Conservation (phyloP, 2,888 invertebrate species). For the Dichetophora obliterata region DNA sequence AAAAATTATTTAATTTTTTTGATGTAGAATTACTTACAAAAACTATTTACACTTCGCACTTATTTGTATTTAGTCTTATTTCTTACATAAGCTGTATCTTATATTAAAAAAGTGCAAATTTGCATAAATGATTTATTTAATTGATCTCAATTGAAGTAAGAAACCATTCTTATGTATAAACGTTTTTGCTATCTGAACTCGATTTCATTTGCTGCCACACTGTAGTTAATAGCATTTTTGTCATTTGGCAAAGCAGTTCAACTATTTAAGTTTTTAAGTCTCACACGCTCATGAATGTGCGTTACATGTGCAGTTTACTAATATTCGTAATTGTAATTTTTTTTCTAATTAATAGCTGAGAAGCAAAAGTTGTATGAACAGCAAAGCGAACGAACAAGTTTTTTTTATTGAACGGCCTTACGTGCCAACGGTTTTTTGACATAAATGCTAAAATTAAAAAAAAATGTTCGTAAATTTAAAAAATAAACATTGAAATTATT, state of each 20-base stretch:
- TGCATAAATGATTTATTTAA: too few relatives aligned
- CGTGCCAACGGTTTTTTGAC: not conserved
- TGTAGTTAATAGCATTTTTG: constrained; percentile 9
- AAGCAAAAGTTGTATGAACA: not conserved
- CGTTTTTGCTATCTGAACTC: not conserved
- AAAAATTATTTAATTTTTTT: too few relatives aligned
- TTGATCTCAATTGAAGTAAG: not conserved
- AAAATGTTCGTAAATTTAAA: not conserved
- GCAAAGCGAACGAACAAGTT: not conserved
- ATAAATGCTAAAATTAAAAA: too few relatives aligned
- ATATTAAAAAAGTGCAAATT: too few relatives aligned
- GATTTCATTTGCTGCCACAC: not conserved
- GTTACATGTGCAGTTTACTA: not conserved
- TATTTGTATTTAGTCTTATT: too few relatives aligned
- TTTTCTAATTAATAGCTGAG: not conserved
- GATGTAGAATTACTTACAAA: not conserved
- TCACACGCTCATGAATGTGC: constrained; percentile 7
- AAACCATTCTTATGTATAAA: not conserved
- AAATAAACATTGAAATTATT: too few relatives aligned
- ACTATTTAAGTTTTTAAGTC: constrained; percentile 15
- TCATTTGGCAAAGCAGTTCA: not conserved
- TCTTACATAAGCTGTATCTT: too few relatives aligned
- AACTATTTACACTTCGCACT: not conserved
- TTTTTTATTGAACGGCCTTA: too few relatives aligned
- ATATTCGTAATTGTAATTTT: constrained; percentile 1